Conservation (phyloP, 2,113 vertebrate genomes). For the Sula dactylatra region DNA sequence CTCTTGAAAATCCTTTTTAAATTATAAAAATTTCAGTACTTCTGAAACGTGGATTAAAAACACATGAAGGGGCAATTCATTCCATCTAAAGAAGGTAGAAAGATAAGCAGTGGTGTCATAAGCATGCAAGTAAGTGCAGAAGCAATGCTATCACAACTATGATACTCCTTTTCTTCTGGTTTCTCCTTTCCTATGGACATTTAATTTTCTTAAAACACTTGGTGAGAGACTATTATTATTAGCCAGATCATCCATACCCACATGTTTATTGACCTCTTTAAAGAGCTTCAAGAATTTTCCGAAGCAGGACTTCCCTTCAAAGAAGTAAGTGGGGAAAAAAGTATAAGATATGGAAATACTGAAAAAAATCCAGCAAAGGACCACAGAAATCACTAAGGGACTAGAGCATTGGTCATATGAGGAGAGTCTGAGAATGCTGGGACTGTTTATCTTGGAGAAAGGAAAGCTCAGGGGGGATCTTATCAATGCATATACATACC, state of each 20-base stretch:
- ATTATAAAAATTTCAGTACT: background rate
- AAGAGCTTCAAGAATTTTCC: background rate
- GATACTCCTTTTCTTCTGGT: background rate
- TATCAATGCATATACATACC: background rate
- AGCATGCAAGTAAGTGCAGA: background rate
- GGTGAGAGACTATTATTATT: background rate
- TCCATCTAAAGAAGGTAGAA: background rate
- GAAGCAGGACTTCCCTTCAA: background rate
- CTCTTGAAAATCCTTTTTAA: background rate
- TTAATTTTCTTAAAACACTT: background rate
- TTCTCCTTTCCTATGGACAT: background rate
- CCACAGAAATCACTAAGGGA: background rate
- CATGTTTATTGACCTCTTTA: background rate
- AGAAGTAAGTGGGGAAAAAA: background rate
- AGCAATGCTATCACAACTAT: background rate
- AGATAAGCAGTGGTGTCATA: background rate
- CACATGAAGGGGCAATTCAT: background rate
- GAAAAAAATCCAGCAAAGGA: background rate
- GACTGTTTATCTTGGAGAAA: background rate
- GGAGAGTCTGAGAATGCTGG: background rate
- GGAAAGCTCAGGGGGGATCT: fast-evolving
- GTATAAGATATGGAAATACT: background rate
- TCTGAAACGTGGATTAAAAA: background rate
- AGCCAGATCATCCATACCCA: background rate
- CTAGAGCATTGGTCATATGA: background rate